A percentile compares a stretch with the other conserved stretches of the same genome.
phyloP scores from a whole-genome alignment of 2,797 vertebrate species.

The Cuculus canorus region DNA sequence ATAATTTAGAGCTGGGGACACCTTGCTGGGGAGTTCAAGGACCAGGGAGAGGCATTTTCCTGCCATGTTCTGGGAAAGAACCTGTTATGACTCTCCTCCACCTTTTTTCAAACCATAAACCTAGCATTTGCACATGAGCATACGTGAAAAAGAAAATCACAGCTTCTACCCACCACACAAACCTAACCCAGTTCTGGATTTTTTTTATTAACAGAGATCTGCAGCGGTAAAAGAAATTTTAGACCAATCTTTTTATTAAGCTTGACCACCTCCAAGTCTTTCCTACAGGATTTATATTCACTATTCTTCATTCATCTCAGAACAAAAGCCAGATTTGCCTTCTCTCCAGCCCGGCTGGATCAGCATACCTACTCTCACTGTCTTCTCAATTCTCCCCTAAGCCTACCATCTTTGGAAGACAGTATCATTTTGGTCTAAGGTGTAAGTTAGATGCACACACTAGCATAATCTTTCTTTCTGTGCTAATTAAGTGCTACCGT shows the following conservation, averaged over 20 bases:
- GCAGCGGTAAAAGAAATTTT: not conserved
- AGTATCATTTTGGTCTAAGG: not conserved
- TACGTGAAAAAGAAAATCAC: rapidly evolving
- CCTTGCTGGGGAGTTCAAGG: rapidly evolving
- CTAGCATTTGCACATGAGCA: not conserved
- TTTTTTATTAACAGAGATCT: not conserved
- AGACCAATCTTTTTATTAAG: not conserved
- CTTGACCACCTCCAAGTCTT: not conserved
- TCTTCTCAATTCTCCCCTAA: not conserved
- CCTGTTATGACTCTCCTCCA: not conserved
- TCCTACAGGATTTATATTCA: not conserved
- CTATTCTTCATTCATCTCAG: not conserved
- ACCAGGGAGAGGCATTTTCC: not conserved
- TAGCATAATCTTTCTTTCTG: not conserved
- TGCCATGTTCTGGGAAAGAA: not conserved
- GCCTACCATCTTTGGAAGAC: not conserved
- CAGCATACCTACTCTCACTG: not conserved
- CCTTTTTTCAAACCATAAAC: not conserved
- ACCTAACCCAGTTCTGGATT: not conserved
- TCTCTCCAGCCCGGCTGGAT: not conserved
- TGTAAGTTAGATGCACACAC: not conserved
- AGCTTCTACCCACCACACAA: not conserved
- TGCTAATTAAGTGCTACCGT: not conserved
- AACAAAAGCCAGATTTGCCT: not conserved
- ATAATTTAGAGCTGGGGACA: not conserved